A percentile compares a stretch with the other conserved stretches of the same genome.
Evolutionary conservation across 2,888 invertebrate genomes (phyloP).

Genomic region (Chelonus formosanus): DNA sequence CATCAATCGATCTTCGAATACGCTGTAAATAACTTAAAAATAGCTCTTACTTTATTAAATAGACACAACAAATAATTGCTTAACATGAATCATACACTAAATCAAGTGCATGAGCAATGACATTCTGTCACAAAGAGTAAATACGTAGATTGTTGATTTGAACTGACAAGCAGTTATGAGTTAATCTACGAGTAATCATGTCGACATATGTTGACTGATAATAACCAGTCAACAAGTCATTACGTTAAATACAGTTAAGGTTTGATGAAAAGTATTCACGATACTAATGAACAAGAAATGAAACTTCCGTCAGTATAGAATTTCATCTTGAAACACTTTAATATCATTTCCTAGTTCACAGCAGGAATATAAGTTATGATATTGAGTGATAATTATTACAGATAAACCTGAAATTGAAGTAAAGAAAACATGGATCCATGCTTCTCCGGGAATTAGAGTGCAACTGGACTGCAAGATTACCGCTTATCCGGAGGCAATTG

Average conservation of each 20-base stretch:
- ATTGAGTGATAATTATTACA: constrained; percentile 53
- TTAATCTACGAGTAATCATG: constrained; percentile 10
- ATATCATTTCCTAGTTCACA: too few species aligned
- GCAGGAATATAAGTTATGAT: not conserved
- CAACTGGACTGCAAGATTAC: constrained; percentile 76
- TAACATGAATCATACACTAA: too few species aligned
- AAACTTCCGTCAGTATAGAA: constrained; percentile 1
- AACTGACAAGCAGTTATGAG: not conserved
- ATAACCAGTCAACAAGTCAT: constrained; percentile 5
- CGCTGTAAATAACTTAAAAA: constrained; percentile 70
- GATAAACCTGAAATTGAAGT: constrained; percentile 79
- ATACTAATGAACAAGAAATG: constrained; percentile 6
- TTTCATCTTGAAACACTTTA: too few species aligned
- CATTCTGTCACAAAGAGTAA: not conserved
- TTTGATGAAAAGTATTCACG: constrained; percentile 7
- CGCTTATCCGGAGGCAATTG: constrained; percentile 74
- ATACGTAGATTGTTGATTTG: constrained; percentile 2
- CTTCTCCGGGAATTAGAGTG: constrained; percentile 75
- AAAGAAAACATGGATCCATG: constrained; percentile 76
- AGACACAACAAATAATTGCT: too few species aligned
- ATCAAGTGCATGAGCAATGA: not conserved
- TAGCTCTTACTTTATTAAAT: too few species aligned
- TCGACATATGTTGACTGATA: constrained; percentile 5
- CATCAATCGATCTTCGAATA: constrained; percentile 75
- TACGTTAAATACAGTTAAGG: not conserved